Percentiles rank a stretch among this genome's conserved stretches.
phyloP scores from a whole-genome alignment of 2,113 vertebrate genomes.

The Tragelaphus imberbis region DNA sequence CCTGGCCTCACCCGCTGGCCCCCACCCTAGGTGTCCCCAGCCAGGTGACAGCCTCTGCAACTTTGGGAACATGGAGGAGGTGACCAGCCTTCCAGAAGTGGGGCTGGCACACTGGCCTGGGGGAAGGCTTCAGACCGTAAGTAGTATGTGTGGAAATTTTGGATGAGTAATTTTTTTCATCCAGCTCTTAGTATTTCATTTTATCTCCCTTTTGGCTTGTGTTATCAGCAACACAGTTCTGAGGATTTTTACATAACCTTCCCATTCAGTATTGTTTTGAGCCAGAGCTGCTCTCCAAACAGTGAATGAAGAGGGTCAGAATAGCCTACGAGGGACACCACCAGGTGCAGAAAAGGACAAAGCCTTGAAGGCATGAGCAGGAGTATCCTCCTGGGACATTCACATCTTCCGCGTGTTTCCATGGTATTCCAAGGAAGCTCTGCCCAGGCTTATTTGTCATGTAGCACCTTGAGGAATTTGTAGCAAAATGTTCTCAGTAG shows the following conservation, averaged over 20 bases:
- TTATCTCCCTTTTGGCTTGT: slow-evolving; percentile 64
- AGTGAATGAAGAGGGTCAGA: neutral
- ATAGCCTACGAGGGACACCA: neutral
- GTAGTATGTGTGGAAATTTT: slow-evolving; percentile 66
- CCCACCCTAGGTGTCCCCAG: neutral
- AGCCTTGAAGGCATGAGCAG: too few relatives aligned
- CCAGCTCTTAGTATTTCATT: slow-evolving; percentile 49
- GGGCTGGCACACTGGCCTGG: slow-evolving; percentile 12
- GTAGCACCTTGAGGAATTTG: neutral
- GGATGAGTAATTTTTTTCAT: slow-evolving; percentile 59
- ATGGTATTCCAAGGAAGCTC: neutral
- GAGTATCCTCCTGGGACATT: neutral
- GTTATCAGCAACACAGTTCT: slow-evolving; percentile 73
- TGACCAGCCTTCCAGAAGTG: neutral
- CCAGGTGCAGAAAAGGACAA: neutral
- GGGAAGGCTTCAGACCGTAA: slow-evolving; percentile 62
- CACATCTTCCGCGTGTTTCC: fast-evolving
- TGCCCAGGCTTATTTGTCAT: fast-evolving
- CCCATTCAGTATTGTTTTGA: slow-evolving; percentile 37
- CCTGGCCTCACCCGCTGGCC: neutral
- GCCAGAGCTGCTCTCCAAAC: slow-evolving; percentile 25
- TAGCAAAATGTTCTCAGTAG: neutral
- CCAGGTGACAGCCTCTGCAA: neutral
- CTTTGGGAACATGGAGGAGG: neutral
- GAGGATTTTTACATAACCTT: slow-evolving; percentile 60